A percentile compares a stretch with the other conserved stretches of the same genome.
Evolutionary conservation across 2,888 invertebrate species (phyloP).

Genomic region (Erebia ligea): DNA sequence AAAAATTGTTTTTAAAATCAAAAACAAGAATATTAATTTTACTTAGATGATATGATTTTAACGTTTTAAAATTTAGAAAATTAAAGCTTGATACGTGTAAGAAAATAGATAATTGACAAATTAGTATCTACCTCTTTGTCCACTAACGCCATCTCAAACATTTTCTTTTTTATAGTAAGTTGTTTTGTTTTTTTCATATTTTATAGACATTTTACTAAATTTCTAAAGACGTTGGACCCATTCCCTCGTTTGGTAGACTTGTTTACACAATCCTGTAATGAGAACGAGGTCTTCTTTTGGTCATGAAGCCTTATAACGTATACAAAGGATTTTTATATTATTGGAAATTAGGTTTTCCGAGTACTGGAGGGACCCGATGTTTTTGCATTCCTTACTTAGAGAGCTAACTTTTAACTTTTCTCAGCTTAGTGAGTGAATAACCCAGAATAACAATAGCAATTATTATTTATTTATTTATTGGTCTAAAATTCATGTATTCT

Average conservation of each 20-base stretch:
- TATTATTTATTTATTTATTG: too few relatives aligned
- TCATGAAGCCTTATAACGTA: conserved; percentile 34
- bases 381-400: too few relatives aligned
- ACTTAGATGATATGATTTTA: not conserved
- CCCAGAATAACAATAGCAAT: too few relatives aligned
- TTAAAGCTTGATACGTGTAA: too few relatives aligned
- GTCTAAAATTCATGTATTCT: too few relatives aligned
- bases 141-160: not conserved
- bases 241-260: conserved; percentile 29
- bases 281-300: conserved; percentile 39
- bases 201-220: not conserved
- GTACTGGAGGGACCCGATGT: conserved; percentile 3
- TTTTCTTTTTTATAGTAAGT: not conserved
- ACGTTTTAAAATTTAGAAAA: too few relatives aligned
- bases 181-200: not conserved
- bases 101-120: too few relatives aligned
- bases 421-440: not conserved
- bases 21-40: too few relatives aligned
- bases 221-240: conserved; percentile 18
- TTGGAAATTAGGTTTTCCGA: conserved; percentile 26
- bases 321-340: conserved; percentile 35
- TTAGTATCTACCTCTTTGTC: too few relatives aligned
- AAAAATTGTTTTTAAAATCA: too few relatives aligned
- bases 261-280: conserved; percentile 36
- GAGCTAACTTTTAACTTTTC: too few relatives aligned